A percentile compares a stretch with the other conserved stretches of the same genome.
These are phyloP conservation scores for Exephanes ischioxanthus DNA, from an alignment of 2,888 invertebrate species.

Conservation along the genomic window DNA sequence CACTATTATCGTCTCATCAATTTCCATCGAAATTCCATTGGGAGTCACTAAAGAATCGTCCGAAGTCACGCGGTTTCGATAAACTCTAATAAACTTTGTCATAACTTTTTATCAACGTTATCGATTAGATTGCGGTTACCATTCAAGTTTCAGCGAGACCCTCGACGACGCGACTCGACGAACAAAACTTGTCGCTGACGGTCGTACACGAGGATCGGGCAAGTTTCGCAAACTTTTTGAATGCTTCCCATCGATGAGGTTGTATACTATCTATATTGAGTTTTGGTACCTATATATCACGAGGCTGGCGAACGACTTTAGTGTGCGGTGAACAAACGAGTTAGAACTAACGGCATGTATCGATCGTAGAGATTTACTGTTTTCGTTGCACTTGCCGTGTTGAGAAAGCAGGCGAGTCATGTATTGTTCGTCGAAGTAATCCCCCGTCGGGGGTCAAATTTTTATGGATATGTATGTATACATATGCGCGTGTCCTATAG, in stretches of 20 bases:
- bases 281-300: not conserved
- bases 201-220: not conserved
- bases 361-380: slow-evolving; percentile 58
- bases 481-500: not conserved
- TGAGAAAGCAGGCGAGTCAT: slow-evolving; percentile 9
- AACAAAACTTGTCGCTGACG: slow-evolving; percentile 12
- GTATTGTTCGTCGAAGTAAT: slow-evolving; percentile 58
- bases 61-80: not conserved
- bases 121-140: slow-evolving; percentile 16
- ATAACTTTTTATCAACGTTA: slow-evolving; percentile 9
- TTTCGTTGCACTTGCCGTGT: slow-evolving; percentile 37
- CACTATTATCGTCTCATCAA: not conserved
- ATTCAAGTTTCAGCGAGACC: not conserved
- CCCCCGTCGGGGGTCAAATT: slow-evolving; percentile 48
- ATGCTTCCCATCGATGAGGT: slow-evolving; percentile 6
- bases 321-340: slow-evolving; percentile 39
- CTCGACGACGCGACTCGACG: not conserved
- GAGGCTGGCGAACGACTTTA: slow-evolving; percentile 37
- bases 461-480: slow-evolving; percentile 20
- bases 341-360: slow-evolving; percentile 55
- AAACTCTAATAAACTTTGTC: not conserved
- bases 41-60: not conserved
- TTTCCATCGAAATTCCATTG: not conserved
- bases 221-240: slow-evolving; percentile 28
- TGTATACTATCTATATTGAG: no score